phyloP scores from a whole-genome alignment of 2,797 vertebrate species.

The Atherinosoma microstoma region DNA sequence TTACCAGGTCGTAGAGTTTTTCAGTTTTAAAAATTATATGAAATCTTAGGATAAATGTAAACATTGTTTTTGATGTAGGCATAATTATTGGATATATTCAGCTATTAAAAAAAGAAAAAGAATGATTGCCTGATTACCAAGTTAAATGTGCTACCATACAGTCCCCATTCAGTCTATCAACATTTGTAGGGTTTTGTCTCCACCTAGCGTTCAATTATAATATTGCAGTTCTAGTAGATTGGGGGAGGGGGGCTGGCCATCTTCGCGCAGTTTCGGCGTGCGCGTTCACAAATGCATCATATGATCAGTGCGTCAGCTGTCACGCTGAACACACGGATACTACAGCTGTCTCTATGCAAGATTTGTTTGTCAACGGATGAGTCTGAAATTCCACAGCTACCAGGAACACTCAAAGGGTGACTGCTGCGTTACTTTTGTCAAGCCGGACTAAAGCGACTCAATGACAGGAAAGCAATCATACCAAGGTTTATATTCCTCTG shows the following conservation, averaged over 20 bases:
- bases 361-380: constrained; percentile 69
- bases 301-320: constrained; percentile 69
- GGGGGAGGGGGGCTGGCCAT: constrained; percentile 2
- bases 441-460: constrained; percentile 13
- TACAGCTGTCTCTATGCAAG: constrained; percentile 48
- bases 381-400: constrained; percentile 35
- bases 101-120: not conserved
- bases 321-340: constrained; percentile 40
- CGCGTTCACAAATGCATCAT: constrained; percentile 60
- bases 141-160: too few species aligned
- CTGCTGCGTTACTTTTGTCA: not conserved
- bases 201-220: constrained; percentile 45
- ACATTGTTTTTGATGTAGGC: too few species aligned
- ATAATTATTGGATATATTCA: not conserved
- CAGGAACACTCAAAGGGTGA: constrained; percentile 35
- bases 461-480: constrained; percentile 22
- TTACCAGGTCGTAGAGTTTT: too few species aligned
- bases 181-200: constrained; percentile 45
- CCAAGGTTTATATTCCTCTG: not conserved
- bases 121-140: not conserved
- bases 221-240: not conserved
- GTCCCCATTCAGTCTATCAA: too few species aligned
- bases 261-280: constrained; percentile 53
- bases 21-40: too few species aligned
- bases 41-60: too few species aligned